Evolutionary conservation across 2,113 vertebrate genomes (phyloP).

Genomic region (Carettochelys insculpta): DNA sequence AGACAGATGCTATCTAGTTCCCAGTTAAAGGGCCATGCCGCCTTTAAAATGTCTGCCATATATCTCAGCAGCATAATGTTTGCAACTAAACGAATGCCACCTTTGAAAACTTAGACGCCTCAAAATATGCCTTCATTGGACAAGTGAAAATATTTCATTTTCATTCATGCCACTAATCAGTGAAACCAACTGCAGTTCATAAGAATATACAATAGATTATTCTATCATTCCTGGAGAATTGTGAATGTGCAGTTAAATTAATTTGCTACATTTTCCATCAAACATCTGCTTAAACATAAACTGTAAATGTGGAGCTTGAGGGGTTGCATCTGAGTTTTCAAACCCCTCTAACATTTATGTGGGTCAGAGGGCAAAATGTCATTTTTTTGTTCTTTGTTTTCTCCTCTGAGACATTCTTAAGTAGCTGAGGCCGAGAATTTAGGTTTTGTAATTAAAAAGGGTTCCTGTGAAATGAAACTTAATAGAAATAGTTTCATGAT

Average conservation of each 20-base stretch:
- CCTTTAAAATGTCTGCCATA: slow-evolving; percentile 35
- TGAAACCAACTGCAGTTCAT: slow-evolving; percentile 58
- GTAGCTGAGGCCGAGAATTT: not conserved
- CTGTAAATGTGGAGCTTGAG: slow-evolving; percentile 34
- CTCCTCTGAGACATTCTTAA: not conserved
- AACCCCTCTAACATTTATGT: not conserved
- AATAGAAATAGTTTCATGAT: not conserved
- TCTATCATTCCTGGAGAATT: not conserved
- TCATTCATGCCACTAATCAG: slow-evolving; percentile 70
- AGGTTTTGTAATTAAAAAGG: not conserved
- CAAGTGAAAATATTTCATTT: slow-evolving; percentile 65
- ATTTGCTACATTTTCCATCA: slow-evolving; percentile 41
- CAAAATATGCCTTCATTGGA: slow-evolving; percentile 70
- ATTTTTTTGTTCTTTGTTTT: not conserved
- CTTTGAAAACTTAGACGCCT: slow-evolving; percentile 35
- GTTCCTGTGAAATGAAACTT: not conserved
- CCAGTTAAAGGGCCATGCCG: slow-evolving; percentile 8
- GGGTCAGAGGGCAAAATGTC: not conserved
- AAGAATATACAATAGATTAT: slow-evolving; percentile 56
- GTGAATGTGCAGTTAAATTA: slow-evolving; percentile 26
- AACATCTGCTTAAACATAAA: slow-evolving; percentile 57
- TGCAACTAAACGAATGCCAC: slow-evolving; percentile 51
- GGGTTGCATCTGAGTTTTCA: slow-evolving; percentile 17
- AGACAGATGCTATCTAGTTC: slow-evolving; percentile 56
- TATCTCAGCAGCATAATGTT: slow-evolving; percentile 25